Conservation (phyloP, 2,113 vertebrate genomes). For the Lanius ludovicianus region DNA sequence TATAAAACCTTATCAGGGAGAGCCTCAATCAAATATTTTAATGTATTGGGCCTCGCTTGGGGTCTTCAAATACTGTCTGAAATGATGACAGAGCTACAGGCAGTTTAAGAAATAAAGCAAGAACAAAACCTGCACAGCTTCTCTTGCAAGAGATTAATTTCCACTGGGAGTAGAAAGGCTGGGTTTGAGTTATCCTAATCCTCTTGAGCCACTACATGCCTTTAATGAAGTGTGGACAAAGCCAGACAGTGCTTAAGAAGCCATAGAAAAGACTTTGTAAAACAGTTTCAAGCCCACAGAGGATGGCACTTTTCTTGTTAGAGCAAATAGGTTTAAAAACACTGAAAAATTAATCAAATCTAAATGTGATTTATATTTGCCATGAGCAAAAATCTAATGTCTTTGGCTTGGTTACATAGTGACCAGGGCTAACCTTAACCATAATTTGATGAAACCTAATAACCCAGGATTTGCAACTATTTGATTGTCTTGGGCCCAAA, state of each 20-base stretch:
- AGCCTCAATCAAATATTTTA: not conserved
- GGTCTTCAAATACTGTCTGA: not conserved
- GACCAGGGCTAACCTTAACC: not conserved
- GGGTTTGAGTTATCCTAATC: constrained; percentile 41
- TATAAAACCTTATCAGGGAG: not conserved
- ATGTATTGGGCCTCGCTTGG: not conserved
- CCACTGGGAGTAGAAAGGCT: not conserved
- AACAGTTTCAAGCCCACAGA: not conserved
- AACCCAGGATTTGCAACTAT: not conserved
- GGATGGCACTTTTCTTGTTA: not conserved
- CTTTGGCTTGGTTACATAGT: not conserved
- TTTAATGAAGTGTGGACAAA: constrained; percentile 51
- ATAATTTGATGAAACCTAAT: not conserved
- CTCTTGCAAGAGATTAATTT: constrained; percentile 35
- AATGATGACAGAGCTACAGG: not conserved
- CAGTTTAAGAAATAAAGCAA: constrained; percentile 11
- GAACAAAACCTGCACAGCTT: constrained; percentile 19
- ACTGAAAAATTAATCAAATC: not conserved
- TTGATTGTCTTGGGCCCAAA: not conserved
- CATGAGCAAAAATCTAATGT: not conserved
- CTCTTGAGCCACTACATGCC: constrained; percentile 31
- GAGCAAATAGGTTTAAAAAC: constrained; percentile 9
- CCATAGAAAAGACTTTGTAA: not conserved
- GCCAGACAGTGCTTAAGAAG: constrained; percentile 10
- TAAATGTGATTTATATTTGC: not conserved